Evolutionary conservation across 2,113 vertebrate species (phyloP), one percentile per base, ranked within the genome.

Genomic region (Dipodomys ordii): DNA sequence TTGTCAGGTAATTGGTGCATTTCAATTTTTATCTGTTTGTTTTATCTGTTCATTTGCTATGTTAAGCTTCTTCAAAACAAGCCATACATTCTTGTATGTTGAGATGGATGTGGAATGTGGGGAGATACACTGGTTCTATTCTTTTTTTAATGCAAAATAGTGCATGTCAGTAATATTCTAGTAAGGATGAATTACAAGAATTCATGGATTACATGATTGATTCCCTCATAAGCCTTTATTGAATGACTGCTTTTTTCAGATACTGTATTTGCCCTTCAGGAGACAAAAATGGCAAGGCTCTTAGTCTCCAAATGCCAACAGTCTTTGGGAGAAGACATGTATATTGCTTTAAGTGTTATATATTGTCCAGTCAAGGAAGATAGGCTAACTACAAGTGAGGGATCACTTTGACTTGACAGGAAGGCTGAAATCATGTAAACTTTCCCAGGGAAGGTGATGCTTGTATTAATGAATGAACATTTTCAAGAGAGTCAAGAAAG

Each of bases 401-500:
- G 22, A 57, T 94, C 35, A 89, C 1, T 91, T 89, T 94, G 22
- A 53, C n/a, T 62, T 12, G 23, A 44, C 25, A 69, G 46, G 19
- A 77, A 11, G 77, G 6, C 2, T 86, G 8, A 91, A 49, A 76
- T 76, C 35, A 79, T 35, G 39, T 6, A 92, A 19, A 62, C 65
- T 78, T 79, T 91, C 44, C 49, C 16, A 86, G 28, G 79, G 7
- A 78, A 82, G 78, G 19, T 7, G 28, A 35, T 65, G 23, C 44
- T 91, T 76, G 27, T 1, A 28, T 68, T 67, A 80, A 6, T 60
- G 23, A 77, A n/a, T 27, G 35, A 88, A 30, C 35, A 25, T 72
- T 95, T 94, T 83, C 30, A 4, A 49, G 35, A 79, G 12, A 76
- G 12, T 35, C 13, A 83, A 83, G 67, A 67, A 93, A 93, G 35